Percentiles rank a stretch among this genome's conserved stretches.
phyloP scores from a whole-genome alignment of 2,113 vertebrate genomes.

The Brienomyrus longianalis region DNA sequence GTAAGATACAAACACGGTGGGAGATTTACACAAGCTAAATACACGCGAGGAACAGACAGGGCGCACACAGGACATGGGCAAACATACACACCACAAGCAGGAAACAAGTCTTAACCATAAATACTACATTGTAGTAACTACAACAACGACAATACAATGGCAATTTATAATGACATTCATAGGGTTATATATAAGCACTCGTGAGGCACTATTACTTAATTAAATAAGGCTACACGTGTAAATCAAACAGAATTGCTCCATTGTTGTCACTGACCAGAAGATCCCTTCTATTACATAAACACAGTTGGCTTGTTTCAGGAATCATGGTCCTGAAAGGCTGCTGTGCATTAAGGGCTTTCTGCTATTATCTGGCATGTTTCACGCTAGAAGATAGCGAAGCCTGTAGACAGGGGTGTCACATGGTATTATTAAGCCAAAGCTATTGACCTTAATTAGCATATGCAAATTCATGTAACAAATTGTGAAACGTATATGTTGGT shows the following conservation, averaged over 20 bases:
- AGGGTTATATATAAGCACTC: no score
- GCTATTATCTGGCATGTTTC: background rate
- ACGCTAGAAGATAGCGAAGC: background rate
- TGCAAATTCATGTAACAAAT: background rate
- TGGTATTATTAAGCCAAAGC: background rate
- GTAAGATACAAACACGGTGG: no score
- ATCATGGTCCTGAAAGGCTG: background rate
- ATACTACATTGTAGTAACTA: no score
- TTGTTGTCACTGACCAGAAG: background rate
- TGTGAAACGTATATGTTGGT: background rate
- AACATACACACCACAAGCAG: no score
- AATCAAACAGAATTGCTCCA: background rate
- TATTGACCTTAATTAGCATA: background rate
- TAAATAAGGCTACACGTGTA: background rate
- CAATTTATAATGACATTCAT: no score
- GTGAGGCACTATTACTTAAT: background rate
- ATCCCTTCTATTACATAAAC: background rate
- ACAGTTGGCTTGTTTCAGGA: background rate
- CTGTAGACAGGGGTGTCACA: background rate
- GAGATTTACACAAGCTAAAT: no score
- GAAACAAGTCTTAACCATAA: no score
- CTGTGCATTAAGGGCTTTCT: background rate
- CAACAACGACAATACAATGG: no score
- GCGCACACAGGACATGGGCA: no score
- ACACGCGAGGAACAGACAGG: no score